These are phyloP conservation scores for Thera obeliscata DNA, from an alignment of 2,888 invertebrate species.

Conservation along the genomic window DNA sequence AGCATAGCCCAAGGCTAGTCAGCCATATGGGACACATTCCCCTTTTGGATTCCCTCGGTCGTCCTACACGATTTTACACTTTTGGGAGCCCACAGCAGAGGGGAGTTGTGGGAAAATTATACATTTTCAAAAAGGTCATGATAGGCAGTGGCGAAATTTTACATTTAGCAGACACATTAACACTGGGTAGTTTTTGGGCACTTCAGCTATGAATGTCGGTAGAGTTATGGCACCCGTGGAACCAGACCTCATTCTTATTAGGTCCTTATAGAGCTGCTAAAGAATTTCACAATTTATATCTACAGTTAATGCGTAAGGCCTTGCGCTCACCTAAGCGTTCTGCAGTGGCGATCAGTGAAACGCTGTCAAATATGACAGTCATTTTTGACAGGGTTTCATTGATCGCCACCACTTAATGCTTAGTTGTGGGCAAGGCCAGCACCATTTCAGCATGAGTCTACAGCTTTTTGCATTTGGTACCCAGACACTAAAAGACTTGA, in stretches of 20 bases:
- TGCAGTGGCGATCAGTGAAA: no score
- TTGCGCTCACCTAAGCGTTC: no score
- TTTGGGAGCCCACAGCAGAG: conserved; percentile 57
- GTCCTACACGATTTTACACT: conserved; percentile 77
- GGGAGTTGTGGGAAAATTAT: conserved; percentile 47
- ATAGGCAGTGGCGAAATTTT: conserved; percentile 52
- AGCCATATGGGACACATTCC: conserved; percentile 67
- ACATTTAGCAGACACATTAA: conserved; percentile 32
- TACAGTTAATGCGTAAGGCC: background rate
- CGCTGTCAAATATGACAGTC: no score
- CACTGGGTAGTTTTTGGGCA: conserved; percentile 11
- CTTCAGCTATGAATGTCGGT: conserved; percentile 14
- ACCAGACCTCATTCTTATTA: background rate
- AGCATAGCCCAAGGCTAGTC: conserved; percentile 60
- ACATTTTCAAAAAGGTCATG: conserved; percentile 55
- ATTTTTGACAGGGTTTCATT: no score
- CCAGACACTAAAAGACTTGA: no score
- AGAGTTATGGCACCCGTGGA: conserved; percentile 12
- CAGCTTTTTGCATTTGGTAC: no score
- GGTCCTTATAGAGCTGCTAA: background rate
- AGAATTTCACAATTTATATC: background rate
- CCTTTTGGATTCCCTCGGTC: conserved; percentile 60
- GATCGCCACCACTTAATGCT: no score
- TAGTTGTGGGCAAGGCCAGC: no score
- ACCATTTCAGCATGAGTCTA: no score